A percentile compares a stretch with the other conserved stretches of the same genome.
phyloP scores from a whole-genome alignment of 2,888 invertebrate species.

The Acrobasis suavella region DNA sequence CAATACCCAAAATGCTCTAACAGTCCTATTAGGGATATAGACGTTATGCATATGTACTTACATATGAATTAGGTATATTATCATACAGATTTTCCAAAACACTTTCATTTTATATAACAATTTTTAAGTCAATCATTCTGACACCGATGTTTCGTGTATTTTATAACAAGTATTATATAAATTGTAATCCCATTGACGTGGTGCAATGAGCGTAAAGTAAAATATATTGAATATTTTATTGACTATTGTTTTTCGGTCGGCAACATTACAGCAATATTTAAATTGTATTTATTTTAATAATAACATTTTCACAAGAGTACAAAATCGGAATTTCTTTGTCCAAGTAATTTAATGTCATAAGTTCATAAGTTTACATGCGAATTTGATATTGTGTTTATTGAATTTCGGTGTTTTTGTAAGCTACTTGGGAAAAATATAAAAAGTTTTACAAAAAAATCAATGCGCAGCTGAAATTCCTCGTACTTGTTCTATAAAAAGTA shows the following conservation, averaged over 20 bases:
- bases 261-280: constrained; percentile 39
- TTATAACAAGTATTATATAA: constrained; percentile 41
- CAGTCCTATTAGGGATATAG: no score
- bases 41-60: no score
- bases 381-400: constrained; percentile 6
- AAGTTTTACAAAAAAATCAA: neutral
- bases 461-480: neutral
- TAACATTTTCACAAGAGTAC: constrained; percentile 23
- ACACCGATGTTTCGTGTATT: constrained; percentile 34
- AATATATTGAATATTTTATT: constrained; percentile 64
- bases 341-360: constrained; percentile 5
- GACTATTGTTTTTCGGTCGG: constrained; percentile 57
- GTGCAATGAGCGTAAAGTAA: constrained; percentile 44
- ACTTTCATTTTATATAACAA: no score
- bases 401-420: constrained; percentile 1
- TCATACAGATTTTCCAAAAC: no score
- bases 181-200: constrained; percentile 45
- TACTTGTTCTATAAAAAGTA: no score
- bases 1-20: no score
- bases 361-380: neutral
- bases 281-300: constrained; percentile 28
- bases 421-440: neutral
- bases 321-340: constrained; percentile 8
- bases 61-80: neutral
- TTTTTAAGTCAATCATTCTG: constrained; percentile 19